Conservation (phyloP, 2,113 vertebrate genomes). For the Melanerpes aurifrons region DNA sequence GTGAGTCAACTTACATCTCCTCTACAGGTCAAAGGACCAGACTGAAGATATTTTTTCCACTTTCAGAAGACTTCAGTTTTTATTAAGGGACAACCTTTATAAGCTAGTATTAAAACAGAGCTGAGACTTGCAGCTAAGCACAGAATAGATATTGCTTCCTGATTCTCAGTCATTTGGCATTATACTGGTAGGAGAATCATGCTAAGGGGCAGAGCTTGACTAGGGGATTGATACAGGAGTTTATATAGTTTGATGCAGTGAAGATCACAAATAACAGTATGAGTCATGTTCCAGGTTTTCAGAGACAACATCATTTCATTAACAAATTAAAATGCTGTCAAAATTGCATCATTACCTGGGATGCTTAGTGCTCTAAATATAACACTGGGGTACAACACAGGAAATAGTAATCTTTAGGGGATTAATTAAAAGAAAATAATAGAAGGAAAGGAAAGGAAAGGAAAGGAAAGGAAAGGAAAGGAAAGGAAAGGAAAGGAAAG, state of each 20-base stretch:
- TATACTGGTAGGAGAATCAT: not conserved
- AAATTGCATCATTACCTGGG: not conserved
- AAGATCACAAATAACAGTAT: not conserved
- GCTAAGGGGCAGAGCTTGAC: not conserved
- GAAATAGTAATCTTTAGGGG: not conserved
- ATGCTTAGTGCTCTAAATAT: not conserved
- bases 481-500: not conserved
- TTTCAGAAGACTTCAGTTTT: not conserved
- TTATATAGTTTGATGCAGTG: not conserved
- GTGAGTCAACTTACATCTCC: slow-evolving; percentile 17
- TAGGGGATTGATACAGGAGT: not conserved
- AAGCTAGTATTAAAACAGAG: not conserved
- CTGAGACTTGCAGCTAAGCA: not conserved
- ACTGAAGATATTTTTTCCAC: not conserved
- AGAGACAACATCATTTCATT: not conserved
- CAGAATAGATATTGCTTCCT: not conserved
- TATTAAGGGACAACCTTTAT: not conserved
- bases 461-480: not conserved
- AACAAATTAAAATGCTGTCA: not conserved
- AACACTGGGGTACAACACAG: not conserved
- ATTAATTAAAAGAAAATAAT: not conserved
- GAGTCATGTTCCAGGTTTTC: not conserved
- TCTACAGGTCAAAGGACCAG: not conserved
- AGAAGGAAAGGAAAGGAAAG: not conserved
- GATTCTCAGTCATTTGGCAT: not conserved